Conservation (phyloP, 2,113 vertebrate species). For the Benitochromis conjunctus region DNA sequence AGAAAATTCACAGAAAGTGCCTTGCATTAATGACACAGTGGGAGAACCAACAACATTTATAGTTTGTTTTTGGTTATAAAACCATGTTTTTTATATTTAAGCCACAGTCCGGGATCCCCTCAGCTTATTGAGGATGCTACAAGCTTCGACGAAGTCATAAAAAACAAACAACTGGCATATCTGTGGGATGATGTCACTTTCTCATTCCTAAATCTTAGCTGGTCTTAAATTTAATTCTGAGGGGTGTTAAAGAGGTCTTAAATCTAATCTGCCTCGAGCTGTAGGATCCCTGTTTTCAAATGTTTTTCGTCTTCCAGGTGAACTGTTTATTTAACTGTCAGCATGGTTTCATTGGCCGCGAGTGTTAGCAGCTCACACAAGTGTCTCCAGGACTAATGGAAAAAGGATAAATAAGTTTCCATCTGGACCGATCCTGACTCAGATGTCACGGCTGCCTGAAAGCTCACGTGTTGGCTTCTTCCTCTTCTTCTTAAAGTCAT, state of each 20-base stretch:
- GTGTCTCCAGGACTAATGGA: neutral
- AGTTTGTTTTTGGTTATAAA: neutral
- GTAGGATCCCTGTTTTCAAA: neutral
- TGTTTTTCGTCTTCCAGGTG: neutral
- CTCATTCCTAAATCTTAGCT: neutral
- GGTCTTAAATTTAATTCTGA: neutral
- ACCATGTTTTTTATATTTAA: neutral
- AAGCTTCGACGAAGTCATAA: neutral
- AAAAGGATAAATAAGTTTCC: neutral
- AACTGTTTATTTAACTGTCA: neutral
- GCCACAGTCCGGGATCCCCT: accelerated
- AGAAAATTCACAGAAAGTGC: neutral
- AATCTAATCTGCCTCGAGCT: neutral
- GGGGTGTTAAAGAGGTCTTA: neutral
- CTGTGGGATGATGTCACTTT: neutral
- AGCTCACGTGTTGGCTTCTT: neutral
- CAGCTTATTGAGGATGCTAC: neutral
- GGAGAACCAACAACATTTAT: neutral
- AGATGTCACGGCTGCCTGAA: neutral
- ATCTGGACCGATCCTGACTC: neutral
- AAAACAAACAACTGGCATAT: neutral
- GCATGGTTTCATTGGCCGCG: neutral
- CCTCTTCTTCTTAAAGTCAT: neutral
- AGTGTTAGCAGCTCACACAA: neutral
- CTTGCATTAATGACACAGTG: neutral